Conservation (phyloP, 2,888 invertebrate genomes). For the Peribatodes rhomboidaria region DNA sequence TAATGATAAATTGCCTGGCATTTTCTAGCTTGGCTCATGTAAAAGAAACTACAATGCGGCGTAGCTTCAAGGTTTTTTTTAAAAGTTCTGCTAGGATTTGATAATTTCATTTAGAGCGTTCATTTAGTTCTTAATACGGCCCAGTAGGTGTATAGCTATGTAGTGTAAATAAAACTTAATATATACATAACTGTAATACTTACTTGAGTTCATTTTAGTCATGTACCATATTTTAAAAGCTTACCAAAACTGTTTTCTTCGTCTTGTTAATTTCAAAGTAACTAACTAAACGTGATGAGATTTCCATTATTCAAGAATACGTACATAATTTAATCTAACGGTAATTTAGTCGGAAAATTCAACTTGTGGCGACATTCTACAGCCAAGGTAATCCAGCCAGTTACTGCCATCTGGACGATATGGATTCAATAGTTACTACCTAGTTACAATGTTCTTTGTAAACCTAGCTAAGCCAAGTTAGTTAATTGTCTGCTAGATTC, state of each 20-base stretch:
- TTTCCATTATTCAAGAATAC: constrained; percentile 12
- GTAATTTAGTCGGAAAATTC: constrained; percentile 30
- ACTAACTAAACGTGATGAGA: background rate
- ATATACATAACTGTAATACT: no score
- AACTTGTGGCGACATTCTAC: constrained; percentile 52
- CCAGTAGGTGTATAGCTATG: no score
- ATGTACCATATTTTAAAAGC: no score
- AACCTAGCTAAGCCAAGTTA: constrained; percentile 8
- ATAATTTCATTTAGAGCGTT: no score
- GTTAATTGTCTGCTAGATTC: constrained; percentile 6
- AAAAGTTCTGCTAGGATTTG: no score
- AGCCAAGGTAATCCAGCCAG: constrained; percentile 58
- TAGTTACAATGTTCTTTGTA: constrained; percentile 12
- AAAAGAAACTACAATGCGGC: no score
- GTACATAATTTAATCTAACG: constrained; percentile 5
- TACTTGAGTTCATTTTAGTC: no score
- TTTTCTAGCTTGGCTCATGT: no score
- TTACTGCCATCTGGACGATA: constrained; percentile 47
- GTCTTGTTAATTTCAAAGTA: constrained; percentile 3
- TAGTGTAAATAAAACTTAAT: no score
- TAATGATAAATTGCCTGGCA: no score
- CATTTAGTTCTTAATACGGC: no score
- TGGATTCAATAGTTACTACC: constrained; percentile 12
- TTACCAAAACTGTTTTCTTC: background rate
- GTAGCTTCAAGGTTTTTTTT: no score